A percentile compares a stretch with the other conserved stretches of the same genome.
These are phyloP conservation scores for Cyclura pinguis DNA, from an alignment of 2,797 vertebrate genomes.

Conservation along the genomic window DNA sequence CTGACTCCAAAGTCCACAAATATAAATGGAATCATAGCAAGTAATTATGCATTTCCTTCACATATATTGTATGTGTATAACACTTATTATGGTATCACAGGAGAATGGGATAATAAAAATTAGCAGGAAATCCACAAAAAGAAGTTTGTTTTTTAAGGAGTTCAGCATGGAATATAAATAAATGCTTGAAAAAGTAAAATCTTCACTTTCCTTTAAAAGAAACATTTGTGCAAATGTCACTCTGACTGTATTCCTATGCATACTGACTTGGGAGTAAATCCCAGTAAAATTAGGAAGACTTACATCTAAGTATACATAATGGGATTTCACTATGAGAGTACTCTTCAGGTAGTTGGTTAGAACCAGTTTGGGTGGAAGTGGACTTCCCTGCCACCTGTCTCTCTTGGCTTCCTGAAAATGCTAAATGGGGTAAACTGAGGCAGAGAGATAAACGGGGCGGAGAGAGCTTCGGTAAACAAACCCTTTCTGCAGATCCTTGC, in stretches of 20 bases:
- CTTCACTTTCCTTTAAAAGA: not conserved
- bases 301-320: too few relatives aligned
- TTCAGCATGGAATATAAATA: not conserved
- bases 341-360: too few relatives aligned
- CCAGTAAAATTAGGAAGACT: not conserved
- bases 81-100: not conserved
- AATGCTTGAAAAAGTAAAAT: not conserved
- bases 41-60: not conserved
- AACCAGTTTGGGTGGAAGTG: not conserved
- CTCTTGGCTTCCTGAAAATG: not conserved
- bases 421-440: not conserved
- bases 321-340: too few relatives aligned
- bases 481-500: too few relatives aligned
- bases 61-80: not conserved
- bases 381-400: not conserved
- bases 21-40: not conserved
- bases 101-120: not conserved
- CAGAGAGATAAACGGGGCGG: too few relatives aligned
- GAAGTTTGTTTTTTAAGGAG: not conserved
- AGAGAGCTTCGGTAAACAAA: too few relatives aligned
- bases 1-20: not conserved
- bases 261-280: not conserved
- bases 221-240: not conserved
- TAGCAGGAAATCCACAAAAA: not conserved
- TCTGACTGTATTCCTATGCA: not conserved